Base-by-base conservation (phyloP, 1,140 invertebrate genomes). In the Bombus waltoni region DNA sequence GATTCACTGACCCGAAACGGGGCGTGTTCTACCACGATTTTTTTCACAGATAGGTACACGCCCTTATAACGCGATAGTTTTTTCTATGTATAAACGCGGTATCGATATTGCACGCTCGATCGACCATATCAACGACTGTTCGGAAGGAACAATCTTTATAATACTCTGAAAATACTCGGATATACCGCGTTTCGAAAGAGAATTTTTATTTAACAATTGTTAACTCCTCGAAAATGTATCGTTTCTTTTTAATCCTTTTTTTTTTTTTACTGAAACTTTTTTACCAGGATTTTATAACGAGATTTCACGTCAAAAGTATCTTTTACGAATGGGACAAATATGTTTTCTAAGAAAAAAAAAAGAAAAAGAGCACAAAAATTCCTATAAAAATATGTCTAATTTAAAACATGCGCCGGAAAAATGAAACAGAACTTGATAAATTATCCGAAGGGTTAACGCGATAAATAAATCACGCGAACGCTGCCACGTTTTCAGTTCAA, bases 111-210 rank as follows among this genome's bases (percentile, higher is more conserved):
- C 66, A 72, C 28, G 66, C 38, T 81, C 68, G 32, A 81, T 81
- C 53, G 35, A 71, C 15, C 25, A 71, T 44, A 32, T 32, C 47
- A 53, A 76, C 62, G 59, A 53, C 32, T 44, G 66, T 40, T 57
- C 40, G 22, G n/a, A 53, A 11, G 4, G 11, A 57, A 65, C 22
- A 11, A 65, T 53, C 38, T 40, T 70, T 32, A 10, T 22, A 77
- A 47, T 77, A 53, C 47, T 74, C 53, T 62, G 65, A 35, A 35
- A 65, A 81, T 81, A 59, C 53, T 81, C 79, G 53, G 4, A 38
- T 28, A 11, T 68, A 18, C 11, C 73, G 18, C 28, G 3, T 66
- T 32, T 79, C 44, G 10, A 10, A 76, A 74, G 15, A 10, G 8
- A 13, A 6, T 9, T 62, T 77, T 62, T 10, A n/a, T n/a, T 77